Percentiles rank a stretch among this genome's conserved stretches.
These are phyloP conservation scores for Bombus cullumanus DNA, from an alignment of 1,140 invertebrate species.

Conservation along the genomic window DNA sequence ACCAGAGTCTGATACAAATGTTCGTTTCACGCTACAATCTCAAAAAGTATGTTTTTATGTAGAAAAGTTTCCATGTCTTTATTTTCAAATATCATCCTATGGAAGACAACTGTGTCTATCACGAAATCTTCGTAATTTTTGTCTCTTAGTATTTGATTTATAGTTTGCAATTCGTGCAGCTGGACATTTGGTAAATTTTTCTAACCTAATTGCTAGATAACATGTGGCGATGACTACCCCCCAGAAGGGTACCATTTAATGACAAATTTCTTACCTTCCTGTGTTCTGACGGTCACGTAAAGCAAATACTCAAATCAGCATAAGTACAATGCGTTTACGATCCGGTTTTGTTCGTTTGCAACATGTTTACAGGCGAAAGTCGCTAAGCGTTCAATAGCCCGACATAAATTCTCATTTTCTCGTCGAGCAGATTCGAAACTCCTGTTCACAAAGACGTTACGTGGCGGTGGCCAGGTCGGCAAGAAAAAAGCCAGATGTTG, in stretches of 20 bases:
- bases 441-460: neutral
- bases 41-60: no score
- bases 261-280: neutral
- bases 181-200: no score
- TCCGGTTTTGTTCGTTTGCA: neutral
- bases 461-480: neutral
- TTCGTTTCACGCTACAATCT: neutral
- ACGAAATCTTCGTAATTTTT: neutral
- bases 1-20: neutral
- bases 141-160: no score
- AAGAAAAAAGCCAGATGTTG: conserved; percentile 61
- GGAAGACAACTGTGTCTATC: no score
- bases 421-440: conserved; percentile 24
- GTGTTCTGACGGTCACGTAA: neutral
- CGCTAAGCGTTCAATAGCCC: conserved; percentile 18
- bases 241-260: neutral
- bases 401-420: conserved; percentile 68
- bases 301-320: neutral
- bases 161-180: no score
- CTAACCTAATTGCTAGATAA: no score
- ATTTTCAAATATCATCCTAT: neutral
- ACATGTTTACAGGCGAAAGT: neutral
- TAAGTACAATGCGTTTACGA: no score
- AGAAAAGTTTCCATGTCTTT: neutral
- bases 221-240: no score